phyloP scores from a whole-genome alignment of 2,888 invertebrate genomes.

The Athetis lepigone region DNA sequence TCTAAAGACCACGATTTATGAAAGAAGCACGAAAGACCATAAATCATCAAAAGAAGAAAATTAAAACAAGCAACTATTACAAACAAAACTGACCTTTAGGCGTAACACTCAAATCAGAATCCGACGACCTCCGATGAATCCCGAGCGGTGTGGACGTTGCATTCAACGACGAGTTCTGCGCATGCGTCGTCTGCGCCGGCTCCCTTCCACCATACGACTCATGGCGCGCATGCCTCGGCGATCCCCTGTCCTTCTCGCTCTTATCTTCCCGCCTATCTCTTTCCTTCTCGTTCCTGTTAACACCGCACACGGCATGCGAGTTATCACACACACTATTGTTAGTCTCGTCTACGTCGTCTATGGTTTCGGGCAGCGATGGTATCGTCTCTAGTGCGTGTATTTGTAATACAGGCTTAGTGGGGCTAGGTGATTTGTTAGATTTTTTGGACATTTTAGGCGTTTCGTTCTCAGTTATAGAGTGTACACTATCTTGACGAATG shows the following conservation, averaged over 20 bases:
- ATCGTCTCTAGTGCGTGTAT: constrained; percentile 85
- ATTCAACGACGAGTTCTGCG: constrained; percentile 81
- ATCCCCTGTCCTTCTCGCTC: constrained; percentile 79
- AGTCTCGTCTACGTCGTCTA: constrained; percentile 83
- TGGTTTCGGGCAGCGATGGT: constrained; percentile 83
- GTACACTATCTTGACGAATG: constrained; percentile 81
- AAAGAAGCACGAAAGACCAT: too few species aligned
- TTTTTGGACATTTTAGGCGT: constrained; percentile 82
- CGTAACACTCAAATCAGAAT: constrained; percentile 97
- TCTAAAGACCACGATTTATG: too few species aligned
- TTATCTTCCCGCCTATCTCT: constrained; percentile 69
- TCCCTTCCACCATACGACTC: constrained; percentile 89
- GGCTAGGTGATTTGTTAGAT: constrained; percentile 72
- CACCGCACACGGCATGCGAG: constrained; percentile 90
- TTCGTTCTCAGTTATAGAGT: constrained; percentile 74
- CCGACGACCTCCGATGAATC: constrained; percentile 96
- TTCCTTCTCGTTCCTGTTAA: constrained; percentile 84
- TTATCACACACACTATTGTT: constrained; percentile 90
- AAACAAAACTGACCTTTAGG: constrained; percentile 94
- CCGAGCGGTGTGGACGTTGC: constrained; percentile 87
- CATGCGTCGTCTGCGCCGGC: constrained; percentile 73
- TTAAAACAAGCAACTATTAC: not conserved
- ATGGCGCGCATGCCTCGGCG: constrained; percentile 88
- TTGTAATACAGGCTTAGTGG: constrained; percentile 79
- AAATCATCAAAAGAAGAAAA: not conserved